These are phyloP conservation scores for Eleutherodactylus coqui DNA, from an alignment of 2,797 vertebrate genomes.

Conservation along the genomic window DNA sequence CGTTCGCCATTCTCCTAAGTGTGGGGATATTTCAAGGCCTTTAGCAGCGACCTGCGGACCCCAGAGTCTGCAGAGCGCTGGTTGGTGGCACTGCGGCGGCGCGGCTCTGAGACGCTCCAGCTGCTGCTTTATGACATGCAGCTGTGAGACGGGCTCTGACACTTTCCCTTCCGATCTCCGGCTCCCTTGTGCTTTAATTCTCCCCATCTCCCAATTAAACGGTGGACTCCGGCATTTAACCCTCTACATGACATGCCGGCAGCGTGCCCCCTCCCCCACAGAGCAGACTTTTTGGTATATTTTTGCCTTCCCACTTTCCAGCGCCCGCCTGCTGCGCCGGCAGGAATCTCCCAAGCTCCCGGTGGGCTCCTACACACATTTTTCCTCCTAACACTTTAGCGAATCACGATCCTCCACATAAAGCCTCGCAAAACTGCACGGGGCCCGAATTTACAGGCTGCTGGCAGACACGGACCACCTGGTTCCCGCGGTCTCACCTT, in stretches of 20 bases:
- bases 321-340: background rate
- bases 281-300: no score
- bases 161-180: slow-evolving; percentile 53
- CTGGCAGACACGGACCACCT: slow-evolving; percentile 1
- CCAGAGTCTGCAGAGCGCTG: no score
- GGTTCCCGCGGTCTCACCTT: slow-evolving; percentile 44
- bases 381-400: slow-evolving; percentile 16
- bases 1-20: no score
- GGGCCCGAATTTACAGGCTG: slow-evolving; percentile 41
- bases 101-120: slow-evolving; percentile 41
- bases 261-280: background rate
- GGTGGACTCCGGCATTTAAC: background rate
- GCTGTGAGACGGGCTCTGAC: slow-evolving; percentile 46
- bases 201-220: slow-evolving; percentile 40
- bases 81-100: no score
- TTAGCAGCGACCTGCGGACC: no score
- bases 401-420: background rate
- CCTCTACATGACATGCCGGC: background rate
- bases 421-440: slow-evolving; percentile 12
- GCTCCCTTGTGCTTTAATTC: slow-evolving; percentile 38
- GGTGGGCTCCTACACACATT: slow-evolving; percentile 3
- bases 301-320: no score
- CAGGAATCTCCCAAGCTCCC: slow-evolving; percentile 5
- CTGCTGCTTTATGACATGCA: slow-evolving; percentile 55
- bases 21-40: no score